phyloP scores from a whole-genome alignment of 1,140 invertebrate species.

The Aporrectodea caliginosa region DNA sequence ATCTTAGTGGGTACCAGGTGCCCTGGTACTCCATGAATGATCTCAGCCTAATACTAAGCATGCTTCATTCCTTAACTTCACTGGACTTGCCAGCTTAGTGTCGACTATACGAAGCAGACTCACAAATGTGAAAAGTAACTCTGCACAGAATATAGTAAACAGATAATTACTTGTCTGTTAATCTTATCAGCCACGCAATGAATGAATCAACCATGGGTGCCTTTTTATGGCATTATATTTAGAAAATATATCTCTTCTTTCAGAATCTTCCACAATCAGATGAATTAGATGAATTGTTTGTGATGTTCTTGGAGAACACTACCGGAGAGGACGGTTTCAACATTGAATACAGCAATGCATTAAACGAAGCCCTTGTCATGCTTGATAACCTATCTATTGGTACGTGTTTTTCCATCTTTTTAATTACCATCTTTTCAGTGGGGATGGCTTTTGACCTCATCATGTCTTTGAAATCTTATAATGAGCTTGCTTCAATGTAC shows the following conservation, averaged over 20 bases:
- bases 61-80: too few relatives aligned
- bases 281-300: not conserved
- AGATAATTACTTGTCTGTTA: too few relatives aligned
- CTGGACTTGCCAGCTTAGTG: too few relatives aligned
- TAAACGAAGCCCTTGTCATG: not conserved
- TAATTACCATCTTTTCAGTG: not conserved
- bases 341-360: not conserved
- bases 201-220: too few relatives aligned
- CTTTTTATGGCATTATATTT: too few relatives aligned
- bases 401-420: not conserved
- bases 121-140: too few relatives aligned
- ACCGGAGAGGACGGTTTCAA: not conserved
- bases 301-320: not conserved
- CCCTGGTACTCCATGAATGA: too few relatives aligned
- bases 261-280: not conserved
- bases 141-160: too few relatives aligned
- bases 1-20: too few relatives aligned
- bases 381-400: not conserved
- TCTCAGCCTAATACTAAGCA: too few relatives aligned
- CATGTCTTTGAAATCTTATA: not conserved
- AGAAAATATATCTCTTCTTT: not conserved
- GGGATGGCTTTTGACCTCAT: not conserved
- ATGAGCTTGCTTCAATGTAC: not conserved
- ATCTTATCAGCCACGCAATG: too few relatives aligned
- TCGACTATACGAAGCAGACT: too few relatives aligned